Conservation (phyloP, 2,113 vertebrate genomes). For the Egretta garzetta region DNA sequence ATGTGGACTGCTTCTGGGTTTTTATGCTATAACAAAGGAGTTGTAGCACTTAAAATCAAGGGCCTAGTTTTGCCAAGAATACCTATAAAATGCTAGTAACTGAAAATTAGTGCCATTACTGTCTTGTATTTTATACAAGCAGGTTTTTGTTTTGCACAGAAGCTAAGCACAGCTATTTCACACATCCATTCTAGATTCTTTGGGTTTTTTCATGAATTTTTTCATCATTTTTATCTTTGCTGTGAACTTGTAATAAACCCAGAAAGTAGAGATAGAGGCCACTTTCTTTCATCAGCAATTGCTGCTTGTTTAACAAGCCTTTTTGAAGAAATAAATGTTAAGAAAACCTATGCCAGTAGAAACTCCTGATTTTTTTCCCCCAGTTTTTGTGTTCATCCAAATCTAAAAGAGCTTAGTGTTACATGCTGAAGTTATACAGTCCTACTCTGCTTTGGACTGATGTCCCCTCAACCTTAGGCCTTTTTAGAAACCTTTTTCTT, state of each 20-base stretch:
- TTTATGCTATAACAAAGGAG: background rate
- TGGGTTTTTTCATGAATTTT: background rate
- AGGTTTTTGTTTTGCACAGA: background rate
- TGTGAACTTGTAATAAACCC: background rate
- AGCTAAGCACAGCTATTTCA: background rate
- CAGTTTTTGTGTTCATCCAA: background rate
- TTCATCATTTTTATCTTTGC: background rate
- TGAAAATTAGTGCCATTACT: background rate
- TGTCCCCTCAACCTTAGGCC: background rate
- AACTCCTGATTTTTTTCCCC: background rate
- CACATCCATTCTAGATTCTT: background rate
- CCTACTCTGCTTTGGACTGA: background rate
- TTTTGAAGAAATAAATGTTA: background rate
- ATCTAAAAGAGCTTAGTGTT: background rate
- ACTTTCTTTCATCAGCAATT: background rate
- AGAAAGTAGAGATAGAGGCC: background rate
- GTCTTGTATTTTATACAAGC: background rate
- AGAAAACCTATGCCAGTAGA: background rate
- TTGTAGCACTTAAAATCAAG: background rate
- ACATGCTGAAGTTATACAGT: background rate
- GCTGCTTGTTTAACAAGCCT: background rate
- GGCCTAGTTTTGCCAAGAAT: background rate
- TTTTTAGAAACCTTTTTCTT: background rate
- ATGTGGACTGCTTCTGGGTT: background rate
- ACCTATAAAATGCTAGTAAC: background rate